Base-by-base conservation (phyloP, 2,888 invertebrate genomes). In the Rhopalosiphum nymphaeae region DNA sequence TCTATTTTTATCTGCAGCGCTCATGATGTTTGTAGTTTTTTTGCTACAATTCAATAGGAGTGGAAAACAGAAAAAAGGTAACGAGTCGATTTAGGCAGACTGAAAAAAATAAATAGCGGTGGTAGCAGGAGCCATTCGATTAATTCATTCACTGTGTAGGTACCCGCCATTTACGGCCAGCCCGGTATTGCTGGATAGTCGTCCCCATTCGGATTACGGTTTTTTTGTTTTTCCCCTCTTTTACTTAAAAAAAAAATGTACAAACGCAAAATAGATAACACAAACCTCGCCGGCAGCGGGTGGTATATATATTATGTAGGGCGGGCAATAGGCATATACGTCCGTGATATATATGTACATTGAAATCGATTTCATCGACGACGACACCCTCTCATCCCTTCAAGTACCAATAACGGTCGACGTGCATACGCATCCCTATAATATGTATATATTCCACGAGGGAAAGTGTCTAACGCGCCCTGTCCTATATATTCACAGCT, bases 301-400 rank as follows among this genome's bases (percentile, higher is more conserved):
- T 21, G 36, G 36, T 36, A 36, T 4, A 36, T 36, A 7, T 16
- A 36, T 16, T n/a, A 16, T 67, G n/a, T 67, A 16, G 67, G 36
- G 36, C 36, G 36, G 36, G 36, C 36, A 53, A 53, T 53, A 53
- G 53, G 53, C 53, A 53, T 53, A 36, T 78, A 36, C 10, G 36
- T 36, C 36, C 21, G 21, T 11, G 21, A 78, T 78, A 36, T 78
- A 36, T 78, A 7, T 78, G 36, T 67, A 36, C 78, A 78, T 78
- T 53, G 16, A n/a, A 87, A 87, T 87, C 87, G 87, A 87, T 87
- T 87, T 87, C 49, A 53, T 87, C 21, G n/a, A n/a, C 49, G n/a
- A 87, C 49, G 87, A 36, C 21, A 3, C 36, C 67, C 78, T 78
- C 78, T 9, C 21, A 36, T 78, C 36, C 78, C 36, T 21, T 36